Evolutionary conservation across 2,113 vertebrate species (phyloP).

Genomic region (Hippocampus abdominalis): DNA sequence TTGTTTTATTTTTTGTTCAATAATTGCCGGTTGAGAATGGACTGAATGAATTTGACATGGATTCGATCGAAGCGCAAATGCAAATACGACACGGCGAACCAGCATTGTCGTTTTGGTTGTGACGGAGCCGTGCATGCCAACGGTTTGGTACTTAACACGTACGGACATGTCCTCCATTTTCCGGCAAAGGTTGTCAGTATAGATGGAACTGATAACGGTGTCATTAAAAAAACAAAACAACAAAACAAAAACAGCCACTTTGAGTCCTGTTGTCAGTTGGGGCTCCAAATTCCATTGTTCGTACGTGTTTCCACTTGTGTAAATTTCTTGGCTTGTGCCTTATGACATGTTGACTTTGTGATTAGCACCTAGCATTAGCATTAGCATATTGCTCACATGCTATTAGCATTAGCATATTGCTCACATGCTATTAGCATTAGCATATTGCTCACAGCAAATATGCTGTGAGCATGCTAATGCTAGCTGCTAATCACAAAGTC

Average conservation of each 20-base stretch:
- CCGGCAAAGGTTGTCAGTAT: background rate
- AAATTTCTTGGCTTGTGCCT: background rate
- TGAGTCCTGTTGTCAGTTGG: background rate
- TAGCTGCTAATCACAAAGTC: too few relatives aligned
- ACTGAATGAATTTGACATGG: background rate
- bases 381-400: too few relatives aligned
- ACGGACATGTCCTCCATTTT: background rate
- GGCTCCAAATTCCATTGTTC: background rate
- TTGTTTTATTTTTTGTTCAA: background rate
- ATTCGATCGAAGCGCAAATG: background rate
- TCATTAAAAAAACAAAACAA: background rate
- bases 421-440: too few relatives aligned
- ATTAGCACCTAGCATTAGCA: constrained; percentile 1
- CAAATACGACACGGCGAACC: background rate
- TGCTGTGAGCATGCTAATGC: too few relatives aligned
- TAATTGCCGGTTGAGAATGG: background rate
- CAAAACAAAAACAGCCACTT: background rate
- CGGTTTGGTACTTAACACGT: background rate
- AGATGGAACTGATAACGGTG: background rate
- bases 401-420: too few relatives aligned
- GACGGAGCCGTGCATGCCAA: background rate
- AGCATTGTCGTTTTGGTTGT: background rate
- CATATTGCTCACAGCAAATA: too few relatives aligned
- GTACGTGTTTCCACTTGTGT: background rate
- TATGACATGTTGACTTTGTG: background rate